These are phyloP conservation scores for Sphyrna mokarran DNA, from an alignment of 2,113 vertebrate genomes.

Conservation along the genomic window DNA sequence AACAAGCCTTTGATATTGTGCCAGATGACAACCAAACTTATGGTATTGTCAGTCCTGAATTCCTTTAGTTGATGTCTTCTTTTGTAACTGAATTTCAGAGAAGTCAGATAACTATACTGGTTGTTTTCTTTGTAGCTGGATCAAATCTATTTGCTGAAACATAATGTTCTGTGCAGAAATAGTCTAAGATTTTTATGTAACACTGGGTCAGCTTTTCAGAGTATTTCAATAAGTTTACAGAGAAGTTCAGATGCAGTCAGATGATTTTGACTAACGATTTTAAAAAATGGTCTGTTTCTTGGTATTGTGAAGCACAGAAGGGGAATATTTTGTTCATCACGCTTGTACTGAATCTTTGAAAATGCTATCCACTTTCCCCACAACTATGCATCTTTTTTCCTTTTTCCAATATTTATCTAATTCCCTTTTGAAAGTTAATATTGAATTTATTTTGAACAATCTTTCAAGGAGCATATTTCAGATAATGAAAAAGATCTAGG, in stretches of 20 bases:
- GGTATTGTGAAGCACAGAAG: background rate
- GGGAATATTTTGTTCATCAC: background rate
- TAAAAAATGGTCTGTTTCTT: background rate
- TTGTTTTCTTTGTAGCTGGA: background rate
- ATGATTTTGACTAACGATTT: background rate
- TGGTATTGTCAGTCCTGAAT: conserved; percentile 1
- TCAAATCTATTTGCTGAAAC: background rate
- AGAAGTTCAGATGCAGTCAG: background rate
- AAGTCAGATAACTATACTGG: background rate
- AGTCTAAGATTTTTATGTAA: background rate
- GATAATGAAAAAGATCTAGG: background rate
- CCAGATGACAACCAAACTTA: background rate
- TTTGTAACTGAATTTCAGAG: background rate
- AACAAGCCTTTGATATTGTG: conserved; percentile 1
- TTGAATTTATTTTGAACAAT: background rate
- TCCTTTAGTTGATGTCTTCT: background rate
- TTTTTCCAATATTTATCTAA: background rate
- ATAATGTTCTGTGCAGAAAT: background rate
- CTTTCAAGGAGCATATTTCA: background rate
- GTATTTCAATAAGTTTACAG: background rate
- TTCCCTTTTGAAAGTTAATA: background rate
- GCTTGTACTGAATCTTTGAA: background rate
- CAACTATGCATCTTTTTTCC: background rate
- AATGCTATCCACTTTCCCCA: background rate
- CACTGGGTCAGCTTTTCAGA: background rate